phyloP scores from a whole-genome alignment of 2,888 invertebrate species.

The Rhaphigaster nebulosa region DNA sequence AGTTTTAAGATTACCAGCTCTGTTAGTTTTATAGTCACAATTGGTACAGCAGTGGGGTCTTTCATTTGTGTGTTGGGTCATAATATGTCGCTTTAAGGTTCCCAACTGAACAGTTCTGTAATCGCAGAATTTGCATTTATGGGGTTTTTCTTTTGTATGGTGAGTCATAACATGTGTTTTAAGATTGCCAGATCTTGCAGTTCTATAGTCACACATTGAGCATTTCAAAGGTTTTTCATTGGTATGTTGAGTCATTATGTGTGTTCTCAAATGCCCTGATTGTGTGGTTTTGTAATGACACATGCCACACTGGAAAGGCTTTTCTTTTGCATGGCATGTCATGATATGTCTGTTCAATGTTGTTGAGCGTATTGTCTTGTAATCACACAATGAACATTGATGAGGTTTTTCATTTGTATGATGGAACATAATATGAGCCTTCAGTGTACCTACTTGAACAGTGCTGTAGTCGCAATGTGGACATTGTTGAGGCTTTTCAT shows the following conservation, averaged over 20 bases:
- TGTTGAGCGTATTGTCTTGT: background rate
- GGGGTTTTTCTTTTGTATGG: slow-evolving; percentile 46
- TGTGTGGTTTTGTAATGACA: slow-evolving; percentile 32
- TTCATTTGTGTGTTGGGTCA: slow-evolving; percentile 37
- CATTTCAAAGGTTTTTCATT: slow-evolving; percentile 36
- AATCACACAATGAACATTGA: slow-evolving; percentile 39
- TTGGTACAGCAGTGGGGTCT: slow-evolving; percentile 16
- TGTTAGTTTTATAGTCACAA: slow-evolving; percentile 38
- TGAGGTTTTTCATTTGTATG: slow-evolving; percentile 53
- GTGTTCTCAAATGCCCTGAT: slow-evolving; percentile 9
- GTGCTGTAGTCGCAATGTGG: slow-evolving; percentile 51
- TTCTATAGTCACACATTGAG: slow-evolving; percentile 40
- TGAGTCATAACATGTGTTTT: slow-evolving; percentile 39
- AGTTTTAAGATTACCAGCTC: slow-evolving; percentile 46
- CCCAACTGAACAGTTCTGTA: slow-evolving; percentile 30
- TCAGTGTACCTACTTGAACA: slow-evolving; percentile 34
- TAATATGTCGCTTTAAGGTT: slow-evolving; percentile 30
- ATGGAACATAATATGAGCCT: slow-evolving; percentile 19
- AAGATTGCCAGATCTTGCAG: slow-evolving; percentile 12
- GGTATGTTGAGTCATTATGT: slow-evolving; percentile 49
- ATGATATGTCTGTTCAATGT: slow-evolving; percentile 38
- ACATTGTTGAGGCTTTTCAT: slow-evolving; percentile 30
- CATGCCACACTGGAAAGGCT: background rate
- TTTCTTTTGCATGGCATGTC: slow-evolving; percentile 15
- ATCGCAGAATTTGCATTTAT: slow-evolving; percentile 12